Evolutionary conservation across 2,888 invertebrate genomes (phyloP), one percentile per base, ranked within the genome.

Genomic region (Pterostichus madidus): DNA sequence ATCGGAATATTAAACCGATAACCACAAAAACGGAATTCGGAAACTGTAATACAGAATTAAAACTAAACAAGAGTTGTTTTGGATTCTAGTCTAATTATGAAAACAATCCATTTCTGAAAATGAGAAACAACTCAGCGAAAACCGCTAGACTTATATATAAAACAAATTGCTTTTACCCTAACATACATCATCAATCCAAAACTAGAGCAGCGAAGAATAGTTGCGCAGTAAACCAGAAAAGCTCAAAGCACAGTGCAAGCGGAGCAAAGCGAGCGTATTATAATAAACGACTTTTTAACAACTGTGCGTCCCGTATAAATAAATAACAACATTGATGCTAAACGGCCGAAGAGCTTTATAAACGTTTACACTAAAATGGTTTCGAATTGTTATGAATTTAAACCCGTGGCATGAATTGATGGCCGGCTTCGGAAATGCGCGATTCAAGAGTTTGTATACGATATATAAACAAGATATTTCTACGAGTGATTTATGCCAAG

Each of bases 211-310:
- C 56, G 68, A 44, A 71, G 68, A 71, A 71, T 17, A 71, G 64
- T 32, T 64, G 32, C 10, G 24, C 59, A 49, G 49, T n/a, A 49
- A 49, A 49, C 49, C 49, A 49, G 49, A n/a, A 49, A 49, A 49
- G 49, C 49, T 49, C 56, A 56, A 15, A 56, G 56, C 24, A 17
- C 5, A 17, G 39, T 39, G 39, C 39, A 7, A 7, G 39, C 39
- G 8, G 39, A 39, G 39, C 5, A 39, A 39, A 39, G 39, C 39
- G 39, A 8, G 39, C 17, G 17, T 71, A 71, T 76, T 56, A 56
- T 76, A 56, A 76, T 76, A 56, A 76, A 76, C 56, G 76, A 76
- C 35, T 76, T 76, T 76, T 53, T 76, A 76, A 76, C 76, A 52
- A 76, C 15, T 56, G n/a, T 53, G 56, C 39, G 35, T 56, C 15